These are phyloP conservation scores for Lepilemur ruficaudatus DNA, from an alignment of 2,797 vertebrate species.

Conservation along the genomic window DNA sequence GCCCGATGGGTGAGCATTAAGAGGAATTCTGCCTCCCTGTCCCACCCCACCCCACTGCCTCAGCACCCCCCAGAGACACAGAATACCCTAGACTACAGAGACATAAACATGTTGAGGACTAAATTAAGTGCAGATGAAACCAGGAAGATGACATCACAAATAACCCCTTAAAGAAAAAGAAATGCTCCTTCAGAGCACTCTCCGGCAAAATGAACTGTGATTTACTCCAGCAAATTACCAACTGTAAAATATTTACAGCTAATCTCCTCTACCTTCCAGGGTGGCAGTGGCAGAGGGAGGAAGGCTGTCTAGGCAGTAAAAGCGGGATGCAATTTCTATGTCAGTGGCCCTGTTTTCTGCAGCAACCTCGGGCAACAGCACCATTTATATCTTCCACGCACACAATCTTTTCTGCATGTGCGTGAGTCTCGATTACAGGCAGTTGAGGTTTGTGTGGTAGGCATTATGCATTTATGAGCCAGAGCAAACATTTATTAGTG, in stretches of 20 bases:
- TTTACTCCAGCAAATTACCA: slow-evolving; percentile 65
- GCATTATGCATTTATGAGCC: slow-evolving; percentile 59
- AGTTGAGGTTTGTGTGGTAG: slow-evolving; percentile 56
- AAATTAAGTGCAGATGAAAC: background rate
- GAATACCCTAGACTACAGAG: background rate
- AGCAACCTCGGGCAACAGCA: slow-evolving; percentile 5
- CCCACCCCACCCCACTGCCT: fast-evolving
- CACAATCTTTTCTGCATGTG: background rate
- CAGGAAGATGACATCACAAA: slow-evolving; percentile 6
- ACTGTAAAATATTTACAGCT: slow-evolving; percentile 70
- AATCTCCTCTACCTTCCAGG: slow-evolving; percentile 53
- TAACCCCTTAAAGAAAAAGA: background rate
- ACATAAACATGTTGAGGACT: background rate
- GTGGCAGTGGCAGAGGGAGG: slow-evolving; percentile 9
- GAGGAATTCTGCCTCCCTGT: background rate
- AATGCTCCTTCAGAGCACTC: background rate
- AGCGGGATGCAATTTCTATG: slow-evolving; percentile 36
- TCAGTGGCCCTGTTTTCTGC: background rate
- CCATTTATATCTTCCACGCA: slow-evolving; percentile 41
- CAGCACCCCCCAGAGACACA: background rate
- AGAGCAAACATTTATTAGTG: slow-evolving; percentile 52
- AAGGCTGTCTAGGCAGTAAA: slow-evolving; percentile 41
- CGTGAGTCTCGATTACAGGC: background rate
- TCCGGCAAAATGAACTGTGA: slow-evolving; percentile 25
- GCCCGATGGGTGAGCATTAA: background rate